These are phyloP conservation scores for Dasypogon diadema DNA, from an alignment of 2,888 invertebrate genomes.

Conservation along the genomic window DNA sequence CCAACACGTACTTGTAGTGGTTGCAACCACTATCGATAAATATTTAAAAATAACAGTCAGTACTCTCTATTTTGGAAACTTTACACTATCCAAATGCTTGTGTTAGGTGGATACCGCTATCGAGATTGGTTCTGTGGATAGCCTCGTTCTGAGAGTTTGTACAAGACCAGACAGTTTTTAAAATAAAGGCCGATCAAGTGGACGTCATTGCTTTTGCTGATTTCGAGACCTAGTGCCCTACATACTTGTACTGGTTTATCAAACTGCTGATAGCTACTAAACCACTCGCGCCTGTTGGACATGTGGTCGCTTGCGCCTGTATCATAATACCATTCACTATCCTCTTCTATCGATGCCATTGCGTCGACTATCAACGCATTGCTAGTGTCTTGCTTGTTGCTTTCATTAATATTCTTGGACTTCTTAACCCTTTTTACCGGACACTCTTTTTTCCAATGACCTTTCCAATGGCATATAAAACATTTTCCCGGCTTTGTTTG, in stretches of 20 bases:
- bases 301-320: conserved; percentile 56
- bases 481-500: conserved; percentile 48
- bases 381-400: background rate
- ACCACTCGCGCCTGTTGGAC: conserved; percentile 49
- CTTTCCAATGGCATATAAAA: conserved; percentile 56
- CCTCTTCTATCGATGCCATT: background rate
- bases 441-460: conserved; percentile 58
- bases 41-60: no score
- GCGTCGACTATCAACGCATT: background rate
- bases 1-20: conserved; percentile 19
- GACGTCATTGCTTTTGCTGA: no score
- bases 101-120: no score
- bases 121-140: no score
- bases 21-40: no score
- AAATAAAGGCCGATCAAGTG: no score
- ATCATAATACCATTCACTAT: conserved; percentile 55
- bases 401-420: background rate
- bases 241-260: background rate
- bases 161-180: no score
- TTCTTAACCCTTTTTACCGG: conserved; percentile 43
- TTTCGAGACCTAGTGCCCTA: no score
- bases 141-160: no score
- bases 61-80: no score
- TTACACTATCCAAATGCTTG: no score
- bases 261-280: conserved; percentile 11